A percentile compares a stretch with the other conserved stretches of the same genome.
Conservation (phyloP, 1,140 invertebrate genomes). For the Antheraea mylitta region DNA sequence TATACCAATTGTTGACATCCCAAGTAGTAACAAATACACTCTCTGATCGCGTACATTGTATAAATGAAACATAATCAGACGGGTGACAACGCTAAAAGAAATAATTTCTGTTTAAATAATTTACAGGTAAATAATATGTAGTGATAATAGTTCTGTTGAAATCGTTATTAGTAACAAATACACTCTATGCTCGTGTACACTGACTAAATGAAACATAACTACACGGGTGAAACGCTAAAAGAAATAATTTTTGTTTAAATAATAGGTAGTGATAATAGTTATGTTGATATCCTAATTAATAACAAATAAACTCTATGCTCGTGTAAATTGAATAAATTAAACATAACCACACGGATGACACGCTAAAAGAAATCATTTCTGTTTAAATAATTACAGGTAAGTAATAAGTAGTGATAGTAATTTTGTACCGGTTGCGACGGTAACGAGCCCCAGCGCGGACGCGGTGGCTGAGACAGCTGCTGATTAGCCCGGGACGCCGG, state of each 20-base stretch:
- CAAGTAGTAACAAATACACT: not conserved
- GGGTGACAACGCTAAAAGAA: not conserved
- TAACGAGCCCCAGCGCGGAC: conserved; percentile 3
- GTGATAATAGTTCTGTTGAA: too few species aligned
- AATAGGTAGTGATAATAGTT: not conserved
- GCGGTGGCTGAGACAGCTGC: conserved; percentile 1
- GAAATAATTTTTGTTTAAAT: conserved; percentile 1
- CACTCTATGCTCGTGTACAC: not conserved
- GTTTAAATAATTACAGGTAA: conserved; percentile 6
- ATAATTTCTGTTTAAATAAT: conserved; percentile 5
- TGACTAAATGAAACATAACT: not conserved
- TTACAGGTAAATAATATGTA: too few species aligned
- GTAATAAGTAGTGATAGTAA: conserved; percentile 13
- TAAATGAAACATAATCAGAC: not conserved
- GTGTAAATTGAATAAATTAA: not conserved
- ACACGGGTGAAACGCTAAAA: not conserved
- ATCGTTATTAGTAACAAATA: not conserved
- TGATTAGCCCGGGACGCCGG: conserved; percentile 20
- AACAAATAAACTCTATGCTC: not conserved
- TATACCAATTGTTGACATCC: too few species aligned
- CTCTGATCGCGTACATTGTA: not conserved
- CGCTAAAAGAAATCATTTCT: not conserved
- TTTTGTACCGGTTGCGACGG: conserved; percentile 15
- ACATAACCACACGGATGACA: not conserved
- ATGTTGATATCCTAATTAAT: too few species aligned